Conservation (phyloP, 1,140 invertebrate genomes). For the Cotesia vestalis region DNA sequence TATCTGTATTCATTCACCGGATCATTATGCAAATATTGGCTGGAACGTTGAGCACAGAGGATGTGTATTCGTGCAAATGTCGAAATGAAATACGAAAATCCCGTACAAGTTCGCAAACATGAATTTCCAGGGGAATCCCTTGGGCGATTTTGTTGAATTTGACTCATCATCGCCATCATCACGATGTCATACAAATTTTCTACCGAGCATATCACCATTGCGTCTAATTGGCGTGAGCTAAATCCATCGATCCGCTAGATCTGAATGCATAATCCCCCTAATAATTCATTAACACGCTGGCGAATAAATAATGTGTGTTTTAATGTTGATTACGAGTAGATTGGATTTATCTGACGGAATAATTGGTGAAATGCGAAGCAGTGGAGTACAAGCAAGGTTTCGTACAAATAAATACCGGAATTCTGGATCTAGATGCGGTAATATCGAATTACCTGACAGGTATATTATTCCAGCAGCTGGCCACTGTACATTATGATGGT, state of each 20-base stretch:
- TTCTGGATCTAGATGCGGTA: too few relatives aligned
- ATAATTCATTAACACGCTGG: too few relatives aligned
- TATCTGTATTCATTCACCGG: not conserved
- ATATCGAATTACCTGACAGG: too few relatives aligned
- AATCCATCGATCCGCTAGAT: not conserved
- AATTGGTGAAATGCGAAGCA: too few relatives aligned
- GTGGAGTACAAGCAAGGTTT: too few relatives aligned
- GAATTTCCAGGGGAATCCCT: not conserved
- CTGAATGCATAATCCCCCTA: not conserved
- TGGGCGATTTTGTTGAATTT: not conserved
- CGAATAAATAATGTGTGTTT: too few relatives aligned
- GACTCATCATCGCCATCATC: not conserved
- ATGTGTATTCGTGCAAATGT: not conserved
- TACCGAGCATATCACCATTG: too few relatives aligned
- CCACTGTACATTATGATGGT: not conserved
- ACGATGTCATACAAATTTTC: not conserved
- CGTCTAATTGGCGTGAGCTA: not conserved
- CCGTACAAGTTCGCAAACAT: not conserved
- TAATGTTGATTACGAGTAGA: too few relatives aligned
- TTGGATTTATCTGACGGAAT: too few relatives aligned
- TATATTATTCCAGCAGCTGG: too few relatives aligned
- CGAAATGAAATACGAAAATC: conserved; percentile 15
- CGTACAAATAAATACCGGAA: too few relatives aligned
- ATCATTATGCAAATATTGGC: conserved; percentile 12
- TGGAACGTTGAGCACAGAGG: conserved; percentile 2